Conservation (phyloP, 2,888 invertebrate genomes). For the Oxyscelio sp. region DNA sequence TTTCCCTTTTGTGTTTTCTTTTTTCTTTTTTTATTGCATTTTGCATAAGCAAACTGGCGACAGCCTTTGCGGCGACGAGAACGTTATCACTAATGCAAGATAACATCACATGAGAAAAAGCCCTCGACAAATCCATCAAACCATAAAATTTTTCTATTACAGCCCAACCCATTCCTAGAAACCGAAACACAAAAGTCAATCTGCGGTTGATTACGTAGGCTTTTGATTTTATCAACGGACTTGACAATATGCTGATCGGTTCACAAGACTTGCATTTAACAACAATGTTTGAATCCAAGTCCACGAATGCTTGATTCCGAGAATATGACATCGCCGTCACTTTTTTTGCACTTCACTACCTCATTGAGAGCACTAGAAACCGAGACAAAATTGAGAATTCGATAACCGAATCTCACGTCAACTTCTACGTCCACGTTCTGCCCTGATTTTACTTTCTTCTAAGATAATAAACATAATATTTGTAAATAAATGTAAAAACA, state of each 20-base stretch:
- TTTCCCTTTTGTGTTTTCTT: not conserved
- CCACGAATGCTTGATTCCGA: constrained; percentile 49
- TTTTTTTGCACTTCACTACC: constrained; percentile 62
- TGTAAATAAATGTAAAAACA: too few species aligned
- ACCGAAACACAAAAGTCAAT: constrained; percentile 9
- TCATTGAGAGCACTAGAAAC: too few species aligned
- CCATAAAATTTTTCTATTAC: constrained; percentile 17
- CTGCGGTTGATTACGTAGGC: constrained; percentile 21
- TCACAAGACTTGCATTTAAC: constrained; percentile 23
- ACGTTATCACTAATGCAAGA: constrained; percentile 5
- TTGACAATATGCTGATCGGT: constrained; percentile 7
- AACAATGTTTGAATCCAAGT: constrained; percentile 55
- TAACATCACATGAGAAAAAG: constrained; percentile 4
- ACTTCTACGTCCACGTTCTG: constrained; percentile 15
- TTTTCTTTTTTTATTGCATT: constrained; percentile 17
- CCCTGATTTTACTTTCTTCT: constrained; percentile 14
- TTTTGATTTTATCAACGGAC: constrained; percentile 16
- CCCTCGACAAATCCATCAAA: constrained; percentile 9
- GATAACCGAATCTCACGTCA: not conserved
- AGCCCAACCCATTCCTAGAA: constrained; percentile 11
- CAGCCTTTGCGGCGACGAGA: constrained; percentile 1
- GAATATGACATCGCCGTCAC: constrained; percentile 54
- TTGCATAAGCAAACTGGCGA: constrained; percentile 4
- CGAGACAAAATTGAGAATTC: too few species aligned
- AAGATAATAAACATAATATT: too few species aligned